Conservation (phyloP, 2,113 vertebrate species). For the Lycocorax pyrrhopterus region DNA sequence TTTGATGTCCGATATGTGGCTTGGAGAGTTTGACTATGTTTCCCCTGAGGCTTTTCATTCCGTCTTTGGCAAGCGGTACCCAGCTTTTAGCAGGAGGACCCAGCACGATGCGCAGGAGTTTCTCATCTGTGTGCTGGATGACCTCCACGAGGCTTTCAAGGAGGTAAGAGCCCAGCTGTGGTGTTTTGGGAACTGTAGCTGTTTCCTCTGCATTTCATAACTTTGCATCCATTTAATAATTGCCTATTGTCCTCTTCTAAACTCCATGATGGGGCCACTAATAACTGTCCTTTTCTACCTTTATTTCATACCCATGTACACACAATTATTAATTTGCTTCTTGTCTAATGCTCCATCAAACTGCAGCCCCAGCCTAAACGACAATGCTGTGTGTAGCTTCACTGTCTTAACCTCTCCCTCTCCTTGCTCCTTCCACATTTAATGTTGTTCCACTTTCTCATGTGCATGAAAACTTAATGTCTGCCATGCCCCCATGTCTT, state of each 20-base stretch:
- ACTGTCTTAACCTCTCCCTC: not conserved
- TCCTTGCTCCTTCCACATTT: not conserved
- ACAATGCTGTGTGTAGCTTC: not conserved
- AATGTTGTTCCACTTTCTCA: not conserved
- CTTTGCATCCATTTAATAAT: not conserved
- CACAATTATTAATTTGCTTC: not conserved
- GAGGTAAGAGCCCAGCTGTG: conserved; percentile 59
- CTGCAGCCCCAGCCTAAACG: not conserved
- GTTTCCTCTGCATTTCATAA: not conserved
- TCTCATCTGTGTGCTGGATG: conserved; percentile 80
- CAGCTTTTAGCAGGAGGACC: conserved; percentile 71
- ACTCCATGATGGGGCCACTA: not conserved
- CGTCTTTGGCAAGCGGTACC: conserved; percentile 67
- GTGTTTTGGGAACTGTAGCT: not conserved
- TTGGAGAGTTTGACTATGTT: conserved; percentile 68
- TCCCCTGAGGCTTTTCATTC: conserved; percentile 70
- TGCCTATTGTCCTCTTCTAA: not conserved
- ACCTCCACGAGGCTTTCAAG: conserved; percentile 80
- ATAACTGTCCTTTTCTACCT: not conserved
- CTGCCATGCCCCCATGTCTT: not conserved
- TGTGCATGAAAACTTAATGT: not conserved
- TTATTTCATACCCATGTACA: not conserved
- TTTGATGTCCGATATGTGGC: conserved; percentile 81
- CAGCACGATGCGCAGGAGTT: conserved; percentile 88
- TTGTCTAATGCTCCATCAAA: not conserved